Conservation (phyloP, 2,888 invertebrate genomes). For the Dolichomitus sp. region DNA sequence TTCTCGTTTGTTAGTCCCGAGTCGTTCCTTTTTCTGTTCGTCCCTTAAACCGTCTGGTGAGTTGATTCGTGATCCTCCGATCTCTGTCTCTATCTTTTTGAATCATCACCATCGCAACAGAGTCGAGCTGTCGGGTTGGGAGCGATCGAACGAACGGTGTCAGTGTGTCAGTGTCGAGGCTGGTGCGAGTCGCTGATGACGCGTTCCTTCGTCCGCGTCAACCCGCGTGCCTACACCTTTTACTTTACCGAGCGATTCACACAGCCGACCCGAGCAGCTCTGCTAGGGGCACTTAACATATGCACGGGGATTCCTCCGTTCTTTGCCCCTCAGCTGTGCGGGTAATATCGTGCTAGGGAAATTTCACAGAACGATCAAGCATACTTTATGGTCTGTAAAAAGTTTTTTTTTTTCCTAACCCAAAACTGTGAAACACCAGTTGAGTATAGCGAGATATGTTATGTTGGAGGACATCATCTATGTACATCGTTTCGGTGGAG, state of each 20-base stretch:
- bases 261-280: slow-evolving; percentile 23
- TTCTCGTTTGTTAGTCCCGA: not conserved
- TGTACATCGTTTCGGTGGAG: slow-evolving; percentile 8
- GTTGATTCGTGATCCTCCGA: not conserved
- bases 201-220: slow-evolving; percentile 57
- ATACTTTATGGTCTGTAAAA: not conserved
- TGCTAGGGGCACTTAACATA: slow-evolving; percentile 15
- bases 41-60: slow-evolving; percentile 12
- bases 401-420: not conserved
- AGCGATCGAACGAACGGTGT: slow-evolving; percentile 76
- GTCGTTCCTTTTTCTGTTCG: not conserved
- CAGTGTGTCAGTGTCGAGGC: slow-evolving; percentile 83
- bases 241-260: slow-evolving; percentile 41
- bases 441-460: not conserved
- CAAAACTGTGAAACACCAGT: not conserved
- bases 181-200: slow-evolving; percentile 59
- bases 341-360: not conserved
- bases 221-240: slow-evolving; percentile 33
- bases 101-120: slow-evolving; percentile 29
- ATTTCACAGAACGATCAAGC: slow-evolving; percentile 10
- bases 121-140: slow-evolving; percentile 25
- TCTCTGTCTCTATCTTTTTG: slow-evolving; percentile 15
- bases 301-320: slow-evolving; percentile 3
- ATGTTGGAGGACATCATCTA: not conserved
- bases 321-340: slow-evolving; percentile 15